These are phyloP conservation scores for Burhinus oedicnemus DNA, from an alignment of 2,113 vertebrate species.

Conservation along the genomic window DNA sequence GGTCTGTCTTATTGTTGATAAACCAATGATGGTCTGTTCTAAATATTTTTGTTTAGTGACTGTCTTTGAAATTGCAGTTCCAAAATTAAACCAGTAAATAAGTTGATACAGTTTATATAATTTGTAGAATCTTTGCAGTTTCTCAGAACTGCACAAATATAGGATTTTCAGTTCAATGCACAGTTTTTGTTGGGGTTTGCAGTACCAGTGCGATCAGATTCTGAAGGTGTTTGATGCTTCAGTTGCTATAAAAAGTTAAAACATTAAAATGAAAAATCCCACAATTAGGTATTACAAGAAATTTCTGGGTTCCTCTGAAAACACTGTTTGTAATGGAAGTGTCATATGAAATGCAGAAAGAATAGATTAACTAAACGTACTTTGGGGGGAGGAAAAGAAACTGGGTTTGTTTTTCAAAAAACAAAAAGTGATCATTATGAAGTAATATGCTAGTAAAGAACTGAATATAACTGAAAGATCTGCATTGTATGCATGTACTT, in stretches of 20 bases:
- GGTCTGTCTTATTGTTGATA: background rate
- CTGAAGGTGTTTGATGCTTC: background rate
- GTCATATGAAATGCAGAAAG: background rate
- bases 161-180: background rate
- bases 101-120: background rate
- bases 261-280: background rate
- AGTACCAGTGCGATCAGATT: background rate
- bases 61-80: background rate
- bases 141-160: background rate
- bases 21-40: background rate
- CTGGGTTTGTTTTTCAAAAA: background rate
- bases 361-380: background rate
- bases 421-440: background rate
- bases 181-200: background rate
- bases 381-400: background rate
- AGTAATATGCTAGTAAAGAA: background rate
- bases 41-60: background rate
- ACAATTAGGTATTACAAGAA: background rate
- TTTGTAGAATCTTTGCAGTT: background rate
- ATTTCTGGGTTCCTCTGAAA: background rate
- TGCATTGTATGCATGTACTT: background rate
- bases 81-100: background rate
- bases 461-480: background rate
- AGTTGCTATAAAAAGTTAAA: background rate
- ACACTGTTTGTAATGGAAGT: background rate